These are phyloP conservation scores for Quiscalus mexicanus DNA, from an alignment of 2,113 vertebrate species.

Conservation along the genomic window DNA sequence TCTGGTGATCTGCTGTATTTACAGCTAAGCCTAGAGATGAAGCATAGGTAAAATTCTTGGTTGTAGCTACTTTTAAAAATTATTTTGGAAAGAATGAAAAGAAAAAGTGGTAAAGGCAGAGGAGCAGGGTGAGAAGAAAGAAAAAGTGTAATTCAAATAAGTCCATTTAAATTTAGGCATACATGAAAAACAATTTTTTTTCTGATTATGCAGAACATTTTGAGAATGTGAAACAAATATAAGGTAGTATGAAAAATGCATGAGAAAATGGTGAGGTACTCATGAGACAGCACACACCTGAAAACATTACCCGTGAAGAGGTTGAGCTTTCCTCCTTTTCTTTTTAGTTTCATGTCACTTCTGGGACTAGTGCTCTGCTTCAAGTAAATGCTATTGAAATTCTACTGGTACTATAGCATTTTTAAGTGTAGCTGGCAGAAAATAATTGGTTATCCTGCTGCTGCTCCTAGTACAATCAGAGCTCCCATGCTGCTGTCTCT, in stretches of 20 bases:
- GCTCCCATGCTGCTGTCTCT: not conserved
- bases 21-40: not conserved
- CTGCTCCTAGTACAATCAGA: not conserved
- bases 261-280: not conserved
- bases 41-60: not conserved
- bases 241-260: not conserved
- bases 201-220: not conserved
- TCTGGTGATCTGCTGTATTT: not conserved
- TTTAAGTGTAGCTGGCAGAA: not conserved
- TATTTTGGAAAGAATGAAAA: not conserved
- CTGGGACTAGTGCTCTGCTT: not conserved
- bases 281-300: not conserved
- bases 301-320: not conserved
- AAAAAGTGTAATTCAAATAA: not conserved
- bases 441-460: not conserved
- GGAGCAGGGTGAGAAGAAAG: not conserved
- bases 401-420: not conserved
- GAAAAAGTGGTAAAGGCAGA: not conserved
- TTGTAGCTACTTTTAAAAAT: not conserved
- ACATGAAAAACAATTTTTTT: not conserved
- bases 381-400: not conserved
- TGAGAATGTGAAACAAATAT: not conserved
- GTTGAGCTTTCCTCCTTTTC: not conserved
- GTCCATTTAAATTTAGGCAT: not conserved
- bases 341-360: not conserved